These are phyloP conservation scores for Schrankia costaestrigalis DNA, from an alignment of 2,888 invertebrate species.

Conservation along the genomic window DNA sequence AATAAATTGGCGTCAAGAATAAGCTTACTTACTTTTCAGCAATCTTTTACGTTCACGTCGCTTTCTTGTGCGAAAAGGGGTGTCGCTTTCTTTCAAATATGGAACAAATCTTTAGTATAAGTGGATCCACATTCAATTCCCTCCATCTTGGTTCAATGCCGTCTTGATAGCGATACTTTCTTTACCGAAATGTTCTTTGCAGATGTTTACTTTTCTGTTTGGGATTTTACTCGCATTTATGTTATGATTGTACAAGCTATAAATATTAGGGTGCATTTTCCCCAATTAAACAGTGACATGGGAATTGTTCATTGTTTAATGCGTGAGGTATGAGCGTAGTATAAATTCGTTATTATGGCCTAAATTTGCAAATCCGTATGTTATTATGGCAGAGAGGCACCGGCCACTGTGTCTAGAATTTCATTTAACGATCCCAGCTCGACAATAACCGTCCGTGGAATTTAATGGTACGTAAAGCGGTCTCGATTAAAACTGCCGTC, in stretches of 20 bases:
- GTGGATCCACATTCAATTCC: constrained; percentile 31
- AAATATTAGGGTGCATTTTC: not conserved
- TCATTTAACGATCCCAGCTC: constrained; percentile 70
- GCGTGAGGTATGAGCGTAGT: constrained; percentile 4
- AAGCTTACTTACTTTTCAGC: constrained; percentile 50
- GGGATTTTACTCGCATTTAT: not conserved
- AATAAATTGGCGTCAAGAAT: constrained; percentile 64
- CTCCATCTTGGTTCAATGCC: constrained; percentile 26
- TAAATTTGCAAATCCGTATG: constrained; percentile 43
- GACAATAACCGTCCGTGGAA: constrained; percentile 69
- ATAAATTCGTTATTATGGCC: constrained; percentile 19
- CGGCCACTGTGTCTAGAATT: constrained; percentile 55
- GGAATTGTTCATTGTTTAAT: constrained; percentile 1
- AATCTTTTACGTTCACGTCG: constrained; percentile 41
- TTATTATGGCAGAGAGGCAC: constrained; percentile 34
- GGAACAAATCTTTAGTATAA: constrained; percentile 35
- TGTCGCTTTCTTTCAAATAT: constrained; percentile 32
- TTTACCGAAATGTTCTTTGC: constrained; percentile 10
- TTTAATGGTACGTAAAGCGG: constrained; percentile 72
- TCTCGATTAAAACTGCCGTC: constrained; percentile 74
- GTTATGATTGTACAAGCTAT: no score
- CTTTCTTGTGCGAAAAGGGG: constrained; percentile 31
- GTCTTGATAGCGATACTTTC: constrained; percentile 26
- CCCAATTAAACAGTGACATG: not conserved
- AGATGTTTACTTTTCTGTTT: constrained; percentile 8